Evolutionary conservation across 2,888 invertebrate genomes (phyloP), one percentile per base, ranked within the genome.

Genomic region (Ectropis crepuscularia): DNA sequence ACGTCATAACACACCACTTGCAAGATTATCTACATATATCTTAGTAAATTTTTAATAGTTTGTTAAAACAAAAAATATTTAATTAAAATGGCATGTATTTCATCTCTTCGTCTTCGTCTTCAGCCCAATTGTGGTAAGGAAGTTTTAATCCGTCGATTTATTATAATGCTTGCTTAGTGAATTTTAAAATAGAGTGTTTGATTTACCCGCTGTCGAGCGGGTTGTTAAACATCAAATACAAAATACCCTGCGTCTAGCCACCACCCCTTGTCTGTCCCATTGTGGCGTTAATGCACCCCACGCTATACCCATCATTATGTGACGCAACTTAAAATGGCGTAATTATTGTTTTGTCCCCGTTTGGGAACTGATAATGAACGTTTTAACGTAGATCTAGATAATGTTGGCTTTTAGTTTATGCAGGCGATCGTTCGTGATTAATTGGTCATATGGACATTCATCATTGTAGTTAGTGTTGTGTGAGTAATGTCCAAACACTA

Each of bases 281-380:
- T 84, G 82, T 86, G 69, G 74, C 79, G 76, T 87, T 89, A 90
- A 90, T 90, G 89, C 87, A 86, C 85, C 85, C 83, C 76, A 81
- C 78, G 78, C 78, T 73, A 70, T 73, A 76, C 75, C 85, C 84
- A 81, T 87, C 84, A 92, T 92, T 90, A 89, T 85, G 81, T 82
- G 85, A 85, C 84, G 87, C 82, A 82, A 88, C 83, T 83, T 79
- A 83, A 87, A 89, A 89, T 85, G 83, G 74, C 75, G 77, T 90
- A 90, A 91, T 91, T 89, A 88, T 81, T 85, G 83, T 89, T 90
- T 88, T 84, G 83, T 81, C 79, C 78, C 80, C 79, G 80, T 80
- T 78, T 79, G 80, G 76, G 74, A 79, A 75, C 77, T 76, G 74
- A 77, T 83, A 84, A 87, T 85, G 85, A 85, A 83, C 68, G 83